Evolutionary conservation across 2,888 invertebrate species (phyloP).

Genomic region (Drosophila rellima): DNA sequence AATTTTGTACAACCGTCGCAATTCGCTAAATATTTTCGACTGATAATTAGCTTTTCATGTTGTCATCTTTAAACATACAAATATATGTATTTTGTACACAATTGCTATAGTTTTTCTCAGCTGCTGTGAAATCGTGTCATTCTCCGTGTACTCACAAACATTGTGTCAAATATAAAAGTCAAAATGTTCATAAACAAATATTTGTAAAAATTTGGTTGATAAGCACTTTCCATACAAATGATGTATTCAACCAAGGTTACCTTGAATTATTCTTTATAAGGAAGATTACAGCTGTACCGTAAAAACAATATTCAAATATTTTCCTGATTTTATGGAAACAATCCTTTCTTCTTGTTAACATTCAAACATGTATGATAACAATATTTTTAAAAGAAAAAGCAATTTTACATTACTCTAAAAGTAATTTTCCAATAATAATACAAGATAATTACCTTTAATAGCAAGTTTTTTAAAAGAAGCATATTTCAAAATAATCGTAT

Average conservation of each 20-base stretch:
- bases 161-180: conserved; percentile 5
- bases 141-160: conserved; percentile 3
- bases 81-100: not conserved
- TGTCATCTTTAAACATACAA: conserved; percentile 2
- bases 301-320: too few species aligned
- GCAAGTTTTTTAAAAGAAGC: not conserved
- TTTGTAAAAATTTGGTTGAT: not conserved
- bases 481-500: not conserved
- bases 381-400: not conserved
- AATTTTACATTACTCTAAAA: not conserved
- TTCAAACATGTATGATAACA: too few species aligned
- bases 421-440: not conserved
- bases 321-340: too few species aligned
- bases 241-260: too few species aligned
- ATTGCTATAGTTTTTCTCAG: conserved; percentile 14
- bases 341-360: not conserved
- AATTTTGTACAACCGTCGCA: conserved; percentile 44
- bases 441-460: not conserved
- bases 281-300: too few species aligned
- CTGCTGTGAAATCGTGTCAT: not conserved
- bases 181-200: not conserved
- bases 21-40: conserved; percentile 48
- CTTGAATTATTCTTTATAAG: too few species aligned
- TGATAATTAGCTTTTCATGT: conserved; percentile 38
- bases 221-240: not conserved